Evolutionary conservation across 2,888 invertebrate genomes (phyloP), one percentile per base, ranked within the genome.

Genomic region (Sarcophaga carnaria): DNA sequence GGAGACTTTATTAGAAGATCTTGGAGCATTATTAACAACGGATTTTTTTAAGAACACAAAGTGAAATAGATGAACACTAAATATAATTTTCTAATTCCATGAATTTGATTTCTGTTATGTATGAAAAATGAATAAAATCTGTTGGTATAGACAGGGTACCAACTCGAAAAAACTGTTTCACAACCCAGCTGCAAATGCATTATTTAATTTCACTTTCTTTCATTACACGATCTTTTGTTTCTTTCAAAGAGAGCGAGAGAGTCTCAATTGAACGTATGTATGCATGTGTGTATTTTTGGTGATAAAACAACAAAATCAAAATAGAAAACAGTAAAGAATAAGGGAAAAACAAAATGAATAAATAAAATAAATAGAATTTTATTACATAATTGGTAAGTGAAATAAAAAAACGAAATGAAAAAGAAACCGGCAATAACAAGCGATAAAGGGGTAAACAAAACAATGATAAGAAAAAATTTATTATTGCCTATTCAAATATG

Each of bases 391-490:
- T 14, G 4, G 54, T 54, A 37, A 37, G 10, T 63, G 49, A 70
- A 80, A 74, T 79, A 89, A 89, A 88, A 88, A 90, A 89, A 89
- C 82, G 88, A 81, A 80, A 87, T 79, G 37, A 37, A 10, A 37
- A 37, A 10, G 54, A 17, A 54, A 54, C 54, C 54, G 54, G 54
- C 54, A 54, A 54, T 78, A 88, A 89, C 89, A 89, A 90, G 89
- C 14, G 22, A 70, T 79, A 85, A 81, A 86, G 87, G 87, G 88
- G 88, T 88, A 90, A 90, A 91, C 90, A 89, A 91, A 90, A n/a
- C 37, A 37, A 17, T 17, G 17, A 54, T 54, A 54, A 37, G 37
- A 10, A 49, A 49, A 49, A 49, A 12, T 49, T 12, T 14, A 11
- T 14, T 49, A 49, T 49, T 72, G 49, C 70, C n/a, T 59, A 72